These are phyloP conservation scores for Drosophila tanythrix DNA, from an alignment of 2,888 invertebrate species.

Conservation along the genomic window DNA sequence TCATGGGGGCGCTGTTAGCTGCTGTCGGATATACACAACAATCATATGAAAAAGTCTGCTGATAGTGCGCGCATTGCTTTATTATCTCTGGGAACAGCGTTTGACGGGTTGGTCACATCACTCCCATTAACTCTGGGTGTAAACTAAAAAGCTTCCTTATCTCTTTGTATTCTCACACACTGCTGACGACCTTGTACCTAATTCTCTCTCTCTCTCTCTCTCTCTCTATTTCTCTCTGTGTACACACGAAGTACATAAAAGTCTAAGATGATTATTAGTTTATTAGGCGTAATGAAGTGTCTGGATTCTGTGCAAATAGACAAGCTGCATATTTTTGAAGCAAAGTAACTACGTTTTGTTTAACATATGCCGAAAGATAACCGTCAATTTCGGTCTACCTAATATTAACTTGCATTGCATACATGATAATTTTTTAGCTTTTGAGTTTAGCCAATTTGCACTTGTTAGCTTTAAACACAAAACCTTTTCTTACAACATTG, in stretches of 20 bases:
- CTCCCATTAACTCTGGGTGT: conserved; percentile 9
- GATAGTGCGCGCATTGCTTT: conserved; percentile 17
- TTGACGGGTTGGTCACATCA: conserved; percentile 9
- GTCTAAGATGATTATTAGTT: conserved; percentile 12
- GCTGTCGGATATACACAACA: conserved; percentile 14
- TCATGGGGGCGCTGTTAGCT: conserved; percentile 39
- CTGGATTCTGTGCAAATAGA: neutral
- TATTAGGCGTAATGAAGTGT: conserved; percentile 9
- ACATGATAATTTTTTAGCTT: neutral
- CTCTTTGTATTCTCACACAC: conserved; percentile 17
- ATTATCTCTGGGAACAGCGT: conserved; percentile 1
- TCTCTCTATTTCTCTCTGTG: neutral
- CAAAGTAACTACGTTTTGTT: neutral
- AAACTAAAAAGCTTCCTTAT: conserved; percentile 37
- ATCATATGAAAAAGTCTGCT: conserved; percentile 7
- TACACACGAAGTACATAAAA: neutral
- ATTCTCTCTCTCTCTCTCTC: conserved; percentile 5
- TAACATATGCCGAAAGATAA: neutral
- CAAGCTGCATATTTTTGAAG: neutral
- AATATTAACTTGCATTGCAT: neutral
- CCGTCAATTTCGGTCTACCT: neutral
- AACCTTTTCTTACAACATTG: neutral
- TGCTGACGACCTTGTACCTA: conserved; percentile 41
- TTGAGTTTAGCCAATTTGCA: neutral
- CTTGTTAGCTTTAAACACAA: neutral